These are phyloP conservation scores for Troides helena DNA, from an alignment of 2,888 invertebrate species.

Conservation along the genomic window DNA sequence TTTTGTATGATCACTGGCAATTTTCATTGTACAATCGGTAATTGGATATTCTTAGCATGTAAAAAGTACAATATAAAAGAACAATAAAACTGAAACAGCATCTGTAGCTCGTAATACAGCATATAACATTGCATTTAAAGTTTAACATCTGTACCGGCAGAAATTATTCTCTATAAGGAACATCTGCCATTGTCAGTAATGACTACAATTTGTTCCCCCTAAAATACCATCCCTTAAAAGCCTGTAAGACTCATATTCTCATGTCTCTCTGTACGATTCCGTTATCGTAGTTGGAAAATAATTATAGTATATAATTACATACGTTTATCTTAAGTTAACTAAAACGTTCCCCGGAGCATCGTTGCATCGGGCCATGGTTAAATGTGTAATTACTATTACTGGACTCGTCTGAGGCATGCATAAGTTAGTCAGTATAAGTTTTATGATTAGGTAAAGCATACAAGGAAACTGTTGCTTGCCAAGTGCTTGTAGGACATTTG, in stretches of 20 bases:
- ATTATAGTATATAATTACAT: slow-evolving; percentile 22
- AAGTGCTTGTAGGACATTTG: slow-evolving; percentile 6
- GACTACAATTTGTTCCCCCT: slow-evolving; percentile 12
- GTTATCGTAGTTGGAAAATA: slow-evolving; percentile 16
- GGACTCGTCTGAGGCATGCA: not conserved
- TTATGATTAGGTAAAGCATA: slow-evolving; percentile 16
- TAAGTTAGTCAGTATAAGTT: slow-evolving; percentile 3
- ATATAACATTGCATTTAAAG: not conserved
- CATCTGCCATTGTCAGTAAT: slow-evolving; percentile 14
- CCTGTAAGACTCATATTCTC: slow-evolving; percentile 20
- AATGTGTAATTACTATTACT: slow-evolving; percentile 18
- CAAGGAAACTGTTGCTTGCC: slow-evolving; percentile 19
- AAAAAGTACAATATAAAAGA: too few species aligned
- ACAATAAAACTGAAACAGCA: too few species aligned
- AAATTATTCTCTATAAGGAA: not conserved
- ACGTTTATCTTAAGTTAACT: slow-evolving; percentile 20
- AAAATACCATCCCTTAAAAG: slow-evolving; percentile 16
- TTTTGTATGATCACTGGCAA: too few species aligned
- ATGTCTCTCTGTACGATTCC: not conserved
- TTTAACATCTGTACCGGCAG: slow-evolving; percentile 3
- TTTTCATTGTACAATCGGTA: too few species aligned
- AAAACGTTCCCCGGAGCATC: slow-evolving; percentile 1
- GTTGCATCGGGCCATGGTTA: not conserved
- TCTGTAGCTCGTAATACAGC: not conserved
- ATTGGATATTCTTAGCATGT: too few species aligned